Conservation (phyloP, 2,888 invertebrate species). For the Noctua janthe region DNA sequence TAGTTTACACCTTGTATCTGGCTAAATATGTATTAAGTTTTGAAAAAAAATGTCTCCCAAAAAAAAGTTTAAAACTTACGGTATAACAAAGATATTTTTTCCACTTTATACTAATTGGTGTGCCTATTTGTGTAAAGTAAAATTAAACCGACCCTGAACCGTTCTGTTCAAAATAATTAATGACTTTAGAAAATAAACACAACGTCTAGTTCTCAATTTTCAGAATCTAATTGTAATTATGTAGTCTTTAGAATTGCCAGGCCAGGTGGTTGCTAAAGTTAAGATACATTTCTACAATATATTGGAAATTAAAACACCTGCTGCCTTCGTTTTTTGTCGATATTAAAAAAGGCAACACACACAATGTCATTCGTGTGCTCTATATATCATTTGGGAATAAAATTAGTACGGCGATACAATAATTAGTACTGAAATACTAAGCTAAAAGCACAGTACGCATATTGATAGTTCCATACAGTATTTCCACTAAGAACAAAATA, state of each 20-base stretch:
- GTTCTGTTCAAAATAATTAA: not conserved
- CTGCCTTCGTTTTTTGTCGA: not conserved
- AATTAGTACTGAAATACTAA: conserved; percentile 46
- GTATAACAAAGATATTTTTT: not conserved
- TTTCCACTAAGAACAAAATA: not conserved
- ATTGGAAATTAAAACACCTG: not conserved
- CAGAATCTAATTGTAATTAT: not conserved
- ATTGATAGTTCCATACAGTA: not conserved
- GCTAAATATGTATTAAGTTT: not conserved
- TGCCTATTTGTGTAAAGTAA: not conserved
- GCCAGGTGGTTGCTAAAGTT: not conserved
- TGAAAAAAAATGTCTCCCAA: not conserved
- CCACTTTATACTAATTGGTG: not conserved
- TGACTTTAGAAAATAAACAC: not conserved
- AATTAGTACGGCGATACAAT: conserved; percentile 32
- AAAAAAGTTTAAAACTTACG: not conserved
- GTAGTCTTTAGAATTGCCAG: not conserved
- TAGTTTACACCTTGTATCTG: not conserved
- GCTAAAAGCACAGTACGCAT: conserved; percentile 9
- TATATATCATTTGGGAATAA: conserved; percentile 32
- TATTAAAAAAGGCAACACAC: not conserved
- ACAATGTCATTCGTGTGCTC: conserved; percentile 12
- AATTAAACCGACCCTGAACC: not conserved
- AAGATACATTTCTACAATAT: not conserved
- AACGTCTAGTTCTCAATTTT: not conserved